phyloP scores from a whole-genome alignment of 2,797 vertebrate species.

The Pyrocephalus nanus region DNA sequence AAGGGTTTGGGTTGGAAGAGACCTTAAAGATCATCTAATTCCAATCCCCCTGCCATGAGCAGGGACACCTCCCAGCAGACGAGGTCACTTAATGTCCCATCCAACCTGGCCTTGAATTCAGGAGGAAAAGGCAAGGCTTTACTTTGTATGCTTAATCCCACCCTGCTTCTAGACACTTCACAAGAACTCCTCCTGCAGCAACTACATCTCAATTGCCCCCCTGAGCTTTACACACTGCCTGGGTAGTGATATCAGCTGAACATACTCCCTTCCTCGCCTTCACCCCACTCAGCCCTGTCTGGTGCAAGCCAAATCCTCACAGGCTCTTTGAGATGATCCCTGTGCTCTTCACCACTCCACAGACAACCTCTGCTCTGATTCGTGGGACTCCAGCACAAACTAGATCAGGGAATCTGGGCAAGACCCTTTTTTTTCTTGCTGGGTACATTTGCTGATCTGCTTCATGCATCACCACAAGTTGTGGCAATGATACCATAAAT shows the following conservation, averaged over 20 bases:
- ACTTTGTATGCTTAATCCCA: not conserved
- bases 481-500: not conserved
- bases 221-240: not conserved
- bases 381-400: not conserved
- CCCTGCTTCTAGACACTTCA: not conserved
- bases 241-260: accelerated
- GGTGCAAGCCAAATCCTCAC: not conserved
- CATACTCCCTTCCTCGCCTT: not conserved
- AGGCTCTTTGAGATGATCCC: not conserved
- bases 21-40: not conserved
- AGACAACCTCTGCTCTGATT: accelerated
- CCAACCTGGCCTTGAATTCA: not conserved
- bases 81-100: not conserved
- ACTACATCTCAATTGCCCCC: not conserved
- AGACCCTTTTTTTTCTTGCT: no score
- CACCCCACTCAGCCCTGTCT: not conserved
- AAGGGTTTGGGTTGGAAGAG: not conserved
- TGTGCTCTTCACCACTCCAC: accelerated
- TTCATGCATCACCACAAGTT: not conserved
- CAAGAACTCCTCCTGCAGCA: not conserved
- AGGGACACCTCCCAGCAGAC: not conserved
- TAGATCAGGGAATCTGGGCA: not conserved
- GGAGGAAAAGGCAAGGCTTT: not conserved
- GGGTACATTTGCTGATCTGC: not conserved
- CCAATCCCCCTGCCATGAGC: not conserved